Conservation (phyloP, 2,113 vertebrate species). For the Myiagra hebetior region DNA sequence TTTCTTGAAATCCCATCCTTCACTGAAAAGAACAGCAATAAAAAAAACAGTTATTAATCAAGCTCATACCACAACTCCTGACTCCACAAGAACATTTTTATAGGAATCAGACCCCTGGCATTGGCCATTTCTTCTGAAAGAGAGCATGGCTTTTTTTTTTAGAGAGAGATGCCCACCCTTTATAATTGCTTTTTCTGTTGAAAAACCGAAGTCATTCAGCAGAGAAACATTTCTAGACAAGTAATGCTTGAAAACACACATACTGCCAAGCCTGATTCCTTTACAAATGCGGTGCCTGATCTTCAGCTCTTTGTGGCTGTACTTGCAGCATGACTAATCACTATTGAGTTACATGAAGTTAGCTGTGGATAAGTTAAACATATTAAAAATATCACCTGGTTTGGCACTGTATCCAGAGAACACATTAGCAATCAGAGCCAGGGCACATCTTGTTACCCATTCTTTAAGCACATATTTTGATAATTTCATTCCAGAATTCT, state of each 20-base stretch:
- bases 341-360: background rate
- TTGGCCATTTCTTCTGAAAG: background rate
- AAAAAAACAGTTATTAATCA: background rate
- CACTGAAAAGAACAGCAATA: slow-evolving; percentile 30
- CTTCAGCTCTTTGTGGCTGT: background rate
- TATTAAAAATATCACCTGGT: background rate
- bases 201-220: background rate
- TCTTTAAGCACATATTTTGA: background rate
- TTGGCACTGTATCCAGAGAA: background rate
- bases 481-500: background rate
- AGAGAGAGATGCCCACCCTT: background rate
- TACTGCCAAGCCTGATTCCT: background rate
- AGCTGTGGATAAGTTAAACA: background rate
- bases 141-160: background rate
- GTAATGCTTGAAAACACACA: background rate
- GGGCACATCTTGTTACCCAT: background rate
- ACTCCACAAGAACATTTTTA: background rate
- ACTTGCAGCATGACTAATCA: background rate
- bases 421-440: background rate
- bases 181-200: background rate
- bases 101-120: background rate
- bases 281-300: background rate
- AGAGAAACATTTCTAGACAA: background rate
- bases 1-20: background rate
- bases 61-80: background rate